A percentile compares a stretch with the other conserved stretches of the same genome.
Evolutionary conservation across 2,888 invertebrate genomes (phyloP).

Genomic region (Gryllus longicercus): DNA sequence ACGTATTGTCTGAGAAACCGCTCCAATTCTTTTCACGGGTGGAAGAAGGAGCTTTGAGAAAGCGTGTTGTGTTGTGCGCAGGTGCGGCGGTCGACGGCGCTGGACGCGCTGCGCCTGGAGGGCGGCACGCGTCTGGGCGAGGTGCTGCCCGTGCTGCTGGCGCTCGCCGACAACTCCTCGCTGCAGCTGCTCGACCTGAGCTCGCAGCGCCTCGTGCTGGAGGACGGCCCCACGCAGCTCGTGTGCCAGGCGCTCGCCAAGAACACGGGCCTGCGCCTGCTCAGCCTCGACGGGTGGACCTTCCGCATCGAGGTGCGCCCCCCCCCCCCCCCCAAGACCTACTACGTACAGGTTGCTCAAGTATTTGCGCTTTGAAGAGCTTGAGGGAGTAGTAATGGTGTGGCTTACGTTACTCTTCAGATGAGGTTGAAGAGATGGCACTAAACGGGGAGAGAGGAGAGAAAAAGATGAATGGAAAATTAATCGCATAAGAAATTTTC

Average conservation of each 20-base stretch:
- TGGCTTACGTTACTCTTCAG: too few relatives aligned
- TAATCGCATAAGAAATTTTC: too few relatives aligned
- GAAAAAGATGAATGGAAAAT: too few relatives aligned
- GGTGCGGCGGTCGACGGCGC: conserved; percentile 51
- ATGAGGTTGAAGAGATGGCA: too few relatives aligned
- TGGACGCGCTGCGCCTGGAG: conserved; percentile 55
- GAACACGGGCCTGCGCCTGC: conserved; percentile 50
- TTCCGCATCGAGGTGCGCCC: conserved; percentile 54
- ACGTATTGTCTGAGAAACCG: too few relatives aligned
- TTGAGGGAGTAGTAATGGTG: too few relatives aligned
- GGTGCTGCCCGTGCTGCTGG: conserved; percentile 54
- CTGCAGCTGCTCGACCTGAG: conserved; percentile 55
- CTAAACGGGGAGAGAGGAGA: too few relatives aligned
- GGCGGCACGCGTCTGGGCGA: conserved; percentile 55
- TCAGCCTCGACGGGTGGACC: conserved; percentile 57
- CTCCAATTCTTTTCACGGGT: too few relatives aligned
- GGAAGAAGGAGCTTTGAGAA: too few relatives aligned
- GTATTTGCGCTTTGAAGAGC: too few relatives aligned
- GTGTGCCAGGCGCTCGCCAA: conserved; percentile 51
- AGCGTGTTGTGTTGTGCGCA: conserved; percentile 47
- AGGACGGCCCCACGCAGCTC: conserved; percentile 51
- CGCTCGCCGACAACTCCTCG: conserved; percentile 53
- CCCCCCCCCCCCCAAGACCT: too few relatives aligned
- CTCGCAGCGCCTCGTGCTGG: conserved; percentile 53
- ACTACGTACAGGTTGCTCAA: too few relatives aligned